phyloP scores from a whole-genome alignment of 53 echinoderm and acorn worm genomes.

The Antedon mediterranea region DNA sequence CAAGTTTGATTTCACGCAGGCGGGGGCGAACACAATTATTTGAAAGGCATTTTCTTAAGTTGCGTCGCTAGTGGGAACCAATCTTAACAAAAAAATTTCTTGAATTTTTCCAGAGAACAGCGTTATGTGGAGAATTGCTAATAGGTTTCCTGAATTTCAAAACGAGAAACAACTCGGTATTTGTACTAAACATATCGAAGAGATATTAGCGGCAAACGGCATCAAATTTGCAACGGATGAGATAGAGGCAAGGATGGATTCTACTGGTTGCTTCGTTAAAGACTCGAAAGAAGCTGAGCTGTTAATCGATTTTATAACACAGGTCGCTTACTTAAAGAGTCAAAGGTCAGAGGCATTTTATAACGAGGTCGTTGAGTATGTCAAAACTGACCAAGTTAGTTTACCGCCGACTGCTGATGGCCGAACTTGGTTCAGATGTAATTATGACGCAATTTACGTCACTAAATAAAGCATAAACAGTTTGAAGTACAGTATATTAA shows the following conservation, averaged over 20 bases:
- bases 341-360: neutral
- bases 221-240: neutral
- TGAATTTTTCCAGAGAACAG: neutral
- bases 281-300: neutral
- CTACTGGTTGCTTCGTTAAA: neutral
- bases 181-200: neutral
- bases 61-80: no score
- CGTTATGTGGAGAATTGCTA: neutral
- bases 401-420: neutral
- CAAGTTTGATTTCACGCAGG: no score
- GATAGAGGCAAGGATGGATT: neutral
- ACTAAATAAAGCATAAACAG: neutral
- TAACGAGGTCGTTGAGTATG: neutral
- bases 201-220: neutral
- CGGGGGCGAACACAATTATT: no score
- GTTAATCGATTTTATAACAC: neutral
- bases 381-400: neutral
- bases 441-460: neutral
- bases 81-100: neutral
- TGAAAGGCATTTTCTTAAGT: no score
- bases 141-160: neutral
- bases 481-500: no score
- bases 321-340: neutral
- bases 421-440: neutral
- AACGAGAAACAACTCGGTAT: neutral